phyloP scores from a whole-genome alignment of 2,888 invertebrate species.

The Thelaira solivaga region DNA sequence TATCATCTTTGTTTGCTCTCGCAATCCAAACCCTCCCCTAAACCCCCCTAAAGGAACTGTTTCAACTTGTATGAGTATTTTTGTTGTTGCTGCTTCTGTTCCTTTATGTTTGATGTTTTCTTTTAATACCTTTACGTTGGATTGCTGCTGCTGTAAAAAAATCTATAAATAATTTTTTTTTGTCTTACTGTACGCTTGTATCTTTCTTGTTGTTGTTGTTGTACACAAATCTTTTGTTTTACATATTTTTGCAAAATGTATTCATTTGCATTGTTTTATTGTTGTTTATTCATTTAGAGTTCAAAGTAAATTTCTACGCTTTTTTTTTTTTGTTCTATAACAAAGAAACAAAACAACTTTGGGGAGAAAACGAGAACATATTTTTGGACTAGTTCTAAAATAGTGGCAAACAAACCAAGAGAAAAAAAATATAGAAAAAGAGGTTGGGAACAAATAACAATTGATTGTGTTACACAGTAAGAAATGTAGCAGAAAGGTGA shows the following conservation, averaged over 20 bases:
- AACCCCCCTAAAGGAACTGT: constrained; percentile 7
- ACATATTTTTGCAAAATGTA: not conserved
- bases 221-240: constrained; percentile 30
- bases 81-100: not conserved
- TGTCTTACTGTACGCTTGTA: constrained; percentile 1
- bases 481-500: too few species aligned
- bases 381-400: constrained; percentile 44
- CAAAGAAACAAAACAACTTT: not conserved
- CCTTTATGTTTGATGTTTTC: not conserved
- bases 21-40: not conserved
- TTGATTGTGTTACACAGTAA: too few species aligned
- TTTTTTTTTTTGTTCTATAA: not conserved
- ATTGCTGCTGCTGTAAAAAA: constrained; percentile 20
- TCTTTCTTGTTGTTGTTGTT: constrained; percentile 11
- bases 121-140: constrained; percentile 3
- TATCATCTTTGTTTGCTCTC: not conserved
- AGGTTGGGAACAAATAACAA: not conserved
- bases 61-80: not conserved
- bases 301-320: constrained; percentile 31
- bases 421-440: not conserved
- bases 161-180: constrained; percentile 42
- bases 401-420: not conserved
- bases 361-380: not conserved
- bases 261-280: constrained; percentile 15
- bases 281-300: constrained; percentile 25